Evolutionary conservation across 2,113 vertebrate species (phyloP).

Genomic region (Mus pahari): DNA sequence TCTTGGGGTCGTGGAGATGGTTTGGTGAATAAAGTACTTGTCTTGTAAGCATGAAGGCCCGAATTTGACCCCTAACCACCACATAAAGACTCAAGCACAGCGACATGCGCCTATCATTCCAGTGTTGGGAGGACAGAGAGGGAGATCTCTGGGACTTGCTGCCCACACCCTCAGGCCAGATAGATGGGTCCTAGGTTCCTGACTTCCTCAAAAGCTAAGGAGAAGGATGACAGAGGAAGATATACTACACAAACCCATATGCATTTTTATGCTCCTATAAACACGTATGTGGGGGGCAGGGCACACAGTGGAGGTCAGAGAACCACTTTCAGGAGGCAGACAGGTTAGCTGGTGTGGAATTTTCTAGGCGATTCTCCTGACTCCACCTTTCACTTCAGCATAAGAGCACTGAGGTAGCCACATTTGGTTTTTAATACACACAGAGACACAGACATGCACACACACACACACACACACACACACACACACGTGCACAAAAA

Average conservation of each 20-base stretch:
- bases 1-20: no score
- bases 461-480: neutral
- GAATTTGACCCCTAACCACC: neutral
- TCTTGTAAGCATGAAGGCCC: neutral
- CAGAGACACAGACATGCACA: neutral
- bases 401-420: neutral
- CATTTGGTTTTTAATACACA: neutral
- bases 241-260: neutral
- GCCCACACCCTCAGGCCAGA: neutral
- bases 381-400: no score
- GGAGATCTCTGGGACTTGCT: neutral
- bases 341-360: neutral
- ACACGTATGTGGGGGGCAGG: no score
- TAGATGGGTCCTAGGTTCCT: neutral
- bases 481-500: neutral
- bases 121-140: neutral
- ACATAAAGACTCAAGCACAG: neutral
- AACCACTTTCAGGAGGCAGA: neutral
- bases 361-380: neutral
- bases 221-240: neutral
- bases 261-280: neutral
- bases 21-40: neutral
- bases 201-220: neutral
- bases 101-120: neutral
- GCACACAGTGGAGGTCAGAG: neutral